Evolutionary conservation across 2,888 invertebrate species (phyloP).

Genomic region (Harpagoxenus sublaevis): DNA sequence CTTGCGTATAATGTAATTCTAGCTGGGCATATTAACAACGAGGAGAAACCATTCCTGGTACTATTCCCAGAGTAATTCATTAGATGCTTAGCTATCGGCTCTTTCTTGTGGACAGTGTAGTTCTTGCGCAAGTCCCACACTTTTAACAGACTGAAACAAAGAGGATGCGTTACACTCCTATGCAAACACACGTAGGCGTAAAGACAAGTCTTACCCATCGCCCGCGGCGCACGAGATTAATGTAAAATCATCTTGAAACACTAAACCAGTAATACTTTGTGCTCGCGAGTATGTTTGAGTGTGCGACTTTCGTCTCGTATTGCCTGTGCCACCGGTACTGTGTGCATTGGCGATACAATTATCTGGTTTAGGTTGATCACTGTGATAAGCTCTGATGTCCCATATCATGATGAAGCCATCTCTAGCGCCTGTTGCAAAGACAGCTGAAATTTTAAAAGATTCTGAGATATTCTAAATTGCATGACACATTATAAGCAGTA

Average conservation of each 20-base stretch:
- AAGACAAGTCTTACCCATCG: constrained; percentile 89
- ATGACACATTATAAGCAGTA: background rate
- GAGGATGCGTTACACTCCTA: background rate
- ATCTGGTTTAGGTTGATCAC: constrained; percentile 89
- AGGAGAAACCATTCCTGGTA: constrained; percentile 91
- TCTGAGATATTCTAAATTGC: background rate
- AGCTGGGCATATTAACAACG: constrained; percentile 91
- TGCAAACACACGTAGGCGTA: constrained; percentile 10
- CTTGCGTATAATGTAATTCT: constrained; percentile 92
- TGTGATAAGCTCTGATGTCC: constrained; percentile 90
- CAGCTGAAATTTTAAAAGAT: constrained; percentile 86
- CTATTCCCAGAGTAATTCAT: constrained; percentile 92
- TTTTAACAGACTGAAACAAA: constrained; percentile 89
- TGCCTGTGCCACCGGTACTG: constrained; percentile 85
- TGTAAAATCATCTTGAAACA: constrained; percentile 93
- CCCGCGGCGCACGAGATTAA: constrained; percentile 95
- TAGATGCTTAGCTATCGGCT: constrained; percentile 91
- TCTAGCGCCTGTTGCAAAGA: constrained; percentile 95
- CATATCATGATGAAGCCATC: constrained; percentile 95
- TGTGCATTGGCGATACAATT: constrained; percentile 91
- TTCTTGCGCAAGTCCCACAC: constrained; percentile 95
- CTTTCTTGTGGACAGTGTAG: constrained; percentile 90
- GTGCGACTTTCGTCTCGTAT: constrained; percentile 84
- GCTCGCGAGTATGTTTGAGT: constrained; percentile 86
- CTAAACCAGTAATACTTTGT: constrained; percentile 93